Evolutionary conservation across 2,888 invertebrate species (phyloP).

Genomic region (Euplagia quadripunctaria): DNA sequence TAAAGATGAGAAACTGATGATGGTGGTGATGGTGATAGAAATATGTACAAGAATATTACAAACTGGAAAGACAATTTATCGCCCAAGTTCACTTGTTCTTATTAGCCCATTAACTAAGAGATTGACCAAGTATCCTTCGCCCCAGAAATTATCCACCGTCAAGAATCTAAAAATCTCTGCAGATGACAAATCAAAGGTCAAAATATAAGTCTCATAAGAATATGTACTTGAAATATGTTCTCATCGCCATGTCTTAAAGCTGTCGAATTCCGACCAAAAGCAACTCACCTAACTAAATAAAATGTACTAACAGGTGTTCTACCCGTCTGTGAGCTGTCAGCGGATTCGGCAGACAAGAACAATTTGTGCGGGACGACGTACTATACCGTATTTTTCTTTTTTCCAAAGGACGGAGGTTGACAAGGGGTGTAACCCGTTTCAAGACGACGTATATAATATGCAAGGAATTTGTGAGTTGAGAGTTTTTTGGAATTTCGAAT

Average conservation of each 20-base stretch:
- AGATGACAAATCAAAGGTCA: not conserved
- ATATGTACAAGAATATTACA: no score
- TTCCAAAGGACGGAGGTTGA: constrained; percentile 23
- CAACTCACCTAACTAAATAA: constrained; percentile 2
- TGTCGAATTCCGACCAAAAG: not conserved
- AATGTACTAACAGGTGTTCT: constrained; percentile 6
- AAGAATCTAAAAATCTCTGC: no score
- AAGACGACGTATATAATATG: constrained; percentile 8
- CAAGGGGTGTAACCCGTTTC: constrained; percentile 30
- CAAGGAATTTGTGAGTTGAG: constrained; percentile 2
- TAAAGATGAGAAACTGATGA: no score
- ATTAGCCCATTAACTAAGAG: no score
- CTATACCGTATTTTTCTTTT: constrained; percentile 21
- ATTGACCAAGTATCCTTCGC: no score
- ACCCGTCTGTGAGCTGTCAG: constrained; percentile 1
- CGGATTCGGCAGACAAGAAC: constrained; percentile 12
- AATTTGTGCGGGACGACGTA: constrained; percentile 35
- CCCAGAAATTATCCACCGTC: no score
- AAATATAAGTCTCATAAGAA: not conserved
- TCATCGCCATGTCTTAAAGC: not conserved
- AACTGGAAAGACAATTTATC: no score
- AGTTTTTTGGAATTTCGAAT: not conserved
- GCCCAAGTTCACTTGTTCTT: no score
- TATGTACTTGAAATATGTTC: no score
- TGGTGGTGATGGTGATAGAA: no score